These are phyloP conservation scores for Chelonia mydas DNA, from an alignment of 2,797 vertebrate species.

Conservation along the genomic window DNA sequence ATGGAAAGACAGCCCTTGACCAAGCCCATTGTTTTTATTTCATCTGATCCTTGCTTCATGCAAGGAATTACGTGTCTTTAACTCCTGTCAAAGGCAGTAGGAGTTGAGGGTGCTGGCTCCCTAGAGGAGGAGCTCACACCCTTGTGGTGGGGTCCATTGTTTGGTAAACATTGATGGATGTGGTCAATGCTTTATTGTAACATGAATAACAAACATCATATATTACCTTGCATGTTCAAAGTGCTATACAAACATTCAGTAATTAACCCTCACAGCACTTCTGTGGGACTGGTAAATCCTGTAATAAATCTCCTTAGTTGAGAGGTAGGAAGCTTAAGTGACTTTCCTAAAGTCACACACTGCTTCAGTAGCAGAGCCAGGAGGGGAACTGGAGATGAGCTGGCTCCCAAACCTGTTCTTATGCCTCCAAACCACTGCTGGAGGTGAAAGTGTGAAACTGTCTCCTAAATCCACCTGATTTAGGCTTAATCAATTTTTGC, in stretches of 20 bases:
- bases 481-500: neutral
- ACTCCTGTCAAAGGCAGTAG: neutral
- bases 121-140: neutral
- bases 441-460: neutral
- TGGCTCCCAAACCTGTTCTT: constrained; percentile 36
- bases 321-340: constrained; percentile 47
- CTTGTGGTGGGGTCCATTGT: neutral
- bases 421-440: neutral
- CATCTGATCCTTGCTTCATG: neutral
- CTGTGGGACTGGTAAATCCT: neutral
- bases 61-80: neutral
- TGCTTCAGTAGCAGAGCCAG: neutral
- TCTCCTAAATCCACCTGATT: neutral
- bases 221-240: constrained; percentile 39
- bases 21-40: neutral
- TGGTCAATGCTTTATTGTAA: constrained; percentile 2
- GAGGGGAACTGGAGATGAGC: constrained; percentile 14
- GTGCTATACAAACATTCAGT: constrained; percentile 48
- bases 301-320: constrained; percentile 65
- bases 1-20: neutral
- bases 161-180: neutral
- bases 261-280: constrained; percentile 65
- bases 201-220: neutral
- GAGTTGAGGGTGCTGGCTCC: neutral
- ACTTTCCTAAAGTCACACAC: constrained; percentile 14